Conservation (phyloP, 2,888 invertebrate species). For the Hemistola chrysoprasaria region DNA sequence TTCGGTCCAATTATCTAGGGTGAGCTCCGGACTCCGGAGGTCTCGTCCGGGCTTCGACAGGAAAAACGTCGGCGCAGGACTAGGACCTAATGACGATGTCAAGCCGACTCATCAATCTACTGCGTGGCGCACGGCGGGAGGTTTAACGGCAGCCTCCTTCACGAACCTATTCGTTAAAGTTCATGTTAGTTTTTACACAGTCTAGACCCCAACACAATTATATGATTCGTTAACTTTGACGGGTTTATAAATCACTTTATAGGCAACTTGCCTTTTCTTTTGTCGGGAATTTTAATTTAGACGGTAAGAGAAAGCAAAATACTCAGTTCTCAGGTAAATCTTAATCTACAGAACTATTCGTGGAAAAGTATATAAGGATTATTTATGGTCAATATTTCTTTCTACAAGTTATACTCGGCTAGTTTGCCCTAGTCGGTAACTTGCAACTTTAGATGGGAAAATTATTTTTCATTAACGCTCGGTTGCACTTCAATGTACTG, state of each 20-base stretch:
- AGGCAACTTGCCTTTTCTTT: constrained; percentile 2
- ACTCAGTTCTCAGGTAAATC: no score
- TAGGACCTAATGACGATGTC: constrained; percentile 75
- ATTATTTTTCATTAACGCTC: constrained; percentile 75
- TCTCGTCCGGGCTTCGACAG: constrained; percentile 33
- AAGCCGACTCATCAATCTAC: constrained; percentile 73
- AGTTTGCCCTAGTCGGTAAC: constrained; percentile 49
- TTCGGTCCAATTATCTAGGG: constrained; percentile 73
- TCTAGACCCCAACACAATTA: constrained; percentile 24
- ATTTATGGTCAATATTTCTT: constrained; percentile 59
- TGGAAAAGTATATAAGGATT: no score
- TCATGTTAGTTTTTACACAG: constrained; percentile 23
- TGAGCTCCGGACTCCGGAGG: constrained; percentile 30
- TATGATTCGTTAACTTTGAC: constrained; percentile 18
- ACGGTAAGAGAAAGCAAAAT: no score
- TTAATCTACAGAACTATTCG: no score
- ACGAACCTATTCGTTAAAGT: constrained; percentile 1
- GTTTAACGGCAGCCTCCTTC: constrained; percentile 16
- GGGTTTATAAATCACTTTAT: constrained; percentile 8
- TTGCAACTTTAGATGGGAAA: constrained; percentile 63
- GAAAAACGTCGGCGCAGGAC: constrained; percentile 61
- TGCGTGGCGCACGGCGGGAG: constrained; percentile 38
- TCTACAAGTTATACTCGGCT: constrained; percentile 34
- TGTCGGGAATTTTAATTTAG: no score
- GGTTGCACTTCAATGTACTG: constrained; percentile 60